Evolutionary conservation across 2,113 vertebrate species (phyloP), one percentile per base, ranked within the genome.

Genomic region (Alosa alosa): DNA sequence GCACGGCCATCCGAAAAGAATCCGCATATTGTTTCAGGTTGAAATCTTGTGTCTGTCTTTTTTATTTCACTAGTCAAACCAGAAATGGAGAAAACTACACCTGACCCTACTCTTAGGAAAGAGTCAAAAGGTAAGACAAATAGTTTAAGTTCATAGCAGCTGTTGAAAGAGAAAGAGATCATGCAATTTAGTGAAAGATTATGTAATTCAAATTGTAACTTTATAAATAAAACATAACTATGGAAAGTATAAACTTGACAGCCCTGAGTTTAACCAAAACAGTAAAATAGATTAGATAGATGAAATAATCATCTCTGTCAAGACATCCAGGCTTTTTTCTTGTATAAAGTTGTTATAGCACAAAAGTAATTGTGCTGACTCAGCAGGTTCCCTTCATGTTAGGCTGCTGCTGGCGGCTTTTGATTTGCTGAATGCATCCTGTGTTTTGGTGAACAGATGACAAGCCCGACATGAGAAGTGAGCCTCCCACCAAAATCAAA

Each of bases 401-500:
- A 72, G 13, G 10, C 18, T 31, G 8, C 25, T 36, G 64, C 6
- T 31, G 13, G 10, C 8, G 13, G 31, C 64, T 72, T 11, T 31
- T 25, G 60, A n/a, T 22, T 72, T 11, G 64, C 18, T 84, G 6
- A 2, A n/a, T 1, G 78, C 4, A 47, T 50, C 4, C 45, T 83
- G 68, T 83, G 10, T 64, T 86, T 85, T 82, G 39, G 36, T 90
- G 88, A 50, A 20, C 86, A 96, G 95, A 94, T 86, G 94, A 94
- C 4, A 96, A 95, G 90, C 78, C 90, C 36, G 93, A 95, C 60
- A 82, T 94, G 75, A 91, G 94, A 89, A 93, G 89, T 81, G 92
- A 94, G 81, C 92, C 92, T 82, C 93, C 94, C 25, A 88, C 86
- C 89, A 95, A 94, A 92, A 88, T 95, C 84, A 95, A 95, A 91